These are phyloP conservation scores for Silvanus unidentatus DNA, from an alignment of 2,888 invertebrate species.

Conservation along the genomic window DNA sequence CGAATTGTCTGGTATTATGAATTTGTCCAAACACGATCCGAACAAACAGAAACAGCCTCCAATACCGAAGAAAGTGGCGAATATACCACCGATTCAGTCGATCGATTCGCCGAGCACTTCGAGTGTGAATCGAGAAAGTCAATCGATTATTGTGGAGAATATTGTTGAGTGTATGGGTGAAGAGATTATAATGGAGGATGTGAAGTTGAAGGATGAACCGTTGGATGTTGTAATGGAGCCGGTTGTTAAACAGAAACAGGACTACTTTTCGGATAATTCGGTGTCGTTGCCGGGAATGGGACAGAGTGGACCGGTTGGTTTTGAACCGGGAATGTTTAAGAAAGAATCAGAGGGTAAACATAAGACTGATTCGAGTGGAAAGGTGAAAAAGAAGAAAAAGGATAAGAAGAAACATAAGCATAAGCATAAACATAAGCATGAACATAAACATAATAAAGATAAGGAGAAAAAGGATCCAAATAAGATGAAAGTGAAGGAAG, in stretches of 20 bases:
- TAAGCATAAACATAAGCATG: constrained; percentile 76
- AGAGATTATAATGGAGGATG: constrained; percentile 43
- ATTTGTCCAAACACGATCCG: constrained; percentile 47
- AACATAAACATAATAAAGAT: constrained; percentile 53
- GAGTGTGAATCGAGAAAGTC: too few relatives aligned
- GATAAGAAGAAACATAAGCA: constrained; percentile 87
- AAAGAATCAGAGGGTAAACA: constrained; percentile 50
- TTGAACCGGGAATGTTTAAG: constrained; percentile 80
- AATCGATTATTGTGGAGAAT: constrained; percentile 30
- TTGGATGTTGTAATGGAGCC: constrained; percentile 31
- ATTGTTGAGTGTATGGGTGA: constrained; percentile 42
- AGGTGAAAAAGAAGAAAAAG: constrained; percentile 70
- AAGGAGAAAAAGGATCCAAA: constrained; percentile 51
- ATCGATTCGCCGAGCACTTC: too few relatives aligned
- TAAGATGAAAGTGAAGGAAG: constrained; percentile 62
- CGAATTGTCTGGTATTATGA: constrained; percentile 65
- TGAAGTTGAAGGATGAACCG: constrained; percentile 26
- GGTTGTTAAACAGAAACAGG: constrained; percentile 49
- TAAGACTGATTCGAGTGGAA: constrained; percentile 49
- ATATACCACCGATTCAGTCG: too few relatives aligned
- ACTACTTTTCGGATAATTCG: constrained; percentile 74
- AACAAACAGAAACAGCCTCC: constrained; percentile 17
- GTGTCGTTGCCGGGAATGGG: constrained; percentile 70
- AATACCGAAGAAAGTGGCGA: constrained; percentile 13
- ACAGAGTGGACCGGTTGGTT: constrained; percentile 67